Evolutionary conservation across 2,888 invertebrate species (phyloP).

Genomic region (Apotomis turbidana): DNA sequence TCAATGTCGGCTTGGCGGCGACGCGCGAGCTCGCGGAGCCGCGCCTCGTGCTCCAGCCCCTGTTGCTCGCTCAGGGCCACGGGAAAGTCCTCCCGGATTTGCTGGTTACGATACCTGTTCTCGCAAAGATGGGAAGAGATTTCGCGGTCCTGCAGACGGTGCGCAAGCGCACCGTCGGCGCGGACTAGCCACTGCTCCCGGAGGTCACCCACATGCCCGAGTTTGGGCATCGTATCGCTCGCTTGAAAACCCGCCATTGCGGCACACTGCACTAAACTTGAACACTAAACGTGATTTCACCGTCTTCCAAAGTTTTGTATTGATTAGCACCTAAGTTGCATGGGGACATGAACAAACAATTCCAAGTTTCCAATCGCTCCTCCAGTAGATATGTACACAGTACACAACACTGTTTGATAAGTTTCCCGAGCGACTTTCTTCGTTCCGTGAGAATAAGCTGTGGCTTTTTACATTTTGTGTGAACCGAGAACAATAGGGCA

Average conservation of each 20-base stretch:
- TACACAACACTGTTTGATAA: constrained; percentile 54
- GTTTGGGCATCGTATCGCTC: constrained; percentile 78
- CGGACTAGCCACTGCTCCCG: constrained; percentile 80
- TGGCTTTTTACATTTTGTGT: constrained; percentile 71
- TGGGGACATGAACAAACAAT: constrained; percentile 43
- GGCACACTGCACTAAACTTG: background rate
- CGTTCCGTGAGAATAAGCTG: constrained; percentile 68
- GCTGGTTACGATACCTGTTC: constrained; percentile 77
- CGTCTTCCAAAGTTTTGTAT: constrained; percentile 51
- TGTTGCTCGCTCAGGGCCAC: constrained; percentile 75
- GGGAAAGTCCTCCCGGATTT: constrained; percentile 79
- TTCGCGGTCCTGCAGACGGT: constrained; percentile 78
- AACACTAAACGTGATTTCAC: constrained; percentile 34
- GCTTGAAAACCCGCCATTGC: constrained; percentile 73
- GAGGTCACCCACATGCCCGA: constrained; percentile 77
- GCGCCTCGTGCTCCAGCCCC: constrained; percentile 72
- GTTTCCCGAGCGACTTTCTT: constrained; percentile 72
- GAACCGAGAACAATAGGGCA: constrained; percentile 72
- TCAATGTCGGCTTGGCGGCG: constrained; percentile 77
- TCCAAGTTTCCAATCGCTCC: constrained; percentile 43
- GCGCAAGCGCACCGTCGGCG: constrained; percentile 76
- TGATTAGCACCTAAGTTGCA: constrained; percentile 52
- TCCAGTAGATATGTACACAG: constrained; percentile 45
- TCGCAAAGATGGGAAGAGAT: constrained; percentile 78
- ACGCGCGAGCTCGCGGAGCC: constrained; percentile 65